Base-by-base conservation (phyloP, 2,888 invertebrate species). In the Octonoba sinensis region DNA sequence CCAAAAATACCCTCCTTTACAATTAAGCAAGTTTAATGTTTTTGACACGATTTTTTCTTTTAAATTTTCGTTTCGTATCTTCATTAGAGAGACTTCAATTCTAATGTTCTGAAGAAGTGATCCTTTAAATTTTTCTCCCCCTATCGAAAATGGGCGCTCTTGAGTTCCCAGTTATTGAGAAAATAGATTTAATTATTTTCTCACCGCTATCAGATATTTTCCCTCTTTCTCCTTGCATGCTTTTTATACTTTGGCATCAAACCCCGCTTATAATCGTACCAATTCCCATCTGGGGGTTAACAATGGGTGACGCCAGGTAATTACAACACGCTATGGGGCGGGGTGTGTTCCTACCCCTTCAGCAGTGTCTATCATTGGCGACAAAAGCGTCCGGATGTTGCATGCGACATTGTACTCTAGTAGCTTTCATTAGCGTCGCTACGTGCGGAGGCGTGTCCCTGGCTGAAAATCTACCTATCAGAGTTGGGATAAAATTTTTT, bases 371-470 rank as follows among this genome's bases (percentile, higher is more conserved):
- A 46, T 79, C 79, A 79, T 79, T 79, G 79, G 79, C 79, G 79
- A 79, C 79, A 44, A 62, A n/a, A 62, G 1, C 13, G 46, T 79
- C 79, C 79, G 79, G 79, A 79, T 79, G 73, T 36, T 79, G 73
- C 79, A 79, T 79, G 79, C 73, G 79, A 79, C 79, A 79, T 69
- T 69, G 78, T 72, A 77, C 76, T 69, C 51, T 69, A 22, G 47
- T 56, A 27, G 76, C 76, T 69, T 76, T 76, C 73, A 79, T 79
- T 79, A 79, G 73, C 62, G 60, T 36, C 62, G 79, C 36, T 72
- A 73, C 79, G 79, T 73, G 79, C 54, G 20, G 44, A 59, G 78
- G 78, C 78, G 78, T 72, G 72, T 66, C n/a, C 60, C 49, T 2
- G 1, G 59, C 54, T 22, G 11, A 22, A 60, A 27, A 49, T 20